Base-by-base conservation (phyloP, 2,113 vertebrate genomes). In the Takifugu flavidus region DNA sequence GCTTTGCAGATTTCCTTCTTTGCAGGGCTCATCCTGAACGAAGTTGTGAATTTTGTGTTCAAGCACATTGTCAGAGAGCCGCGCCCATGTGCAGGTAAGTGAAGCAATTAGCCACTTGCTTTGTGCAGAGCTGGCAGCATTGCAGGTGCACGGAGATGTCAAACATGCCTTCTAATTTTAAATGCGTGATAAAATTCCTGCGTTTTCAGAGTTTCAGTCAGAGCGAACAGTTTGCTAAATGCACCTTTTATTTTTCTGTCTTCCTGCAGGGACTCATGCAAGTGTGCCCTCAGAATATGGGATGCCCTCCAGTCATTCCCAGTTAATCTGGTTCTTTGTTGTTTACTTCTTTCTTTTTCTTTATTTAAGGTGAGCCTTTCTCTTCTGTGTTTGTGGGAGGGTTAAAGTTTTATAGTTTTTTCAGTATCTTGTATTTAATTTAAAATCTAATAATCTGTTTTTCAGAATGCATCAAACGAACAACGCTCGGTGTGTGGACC, bases 311-410 rank as follows among this genome's bases (percentile, higher is more conserved):
- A 98, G 92, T 88, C 97, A 99, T 78, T 93, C 97, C 71, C 97
- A 99, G 72, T 95, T 99, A 56, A 98, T 96, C 86, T 99, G 97
- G 97, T 99, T 99, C 91, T 99, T 99, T 92, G 95, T 95, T 72
- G 89, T 97, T 84, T 99, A 99, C 83, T 98, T 96, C 79, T 98
- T 98, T 89, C 95, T 99, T 70, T 99, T 99, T 84, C 93, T 99
- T 79, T 99, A 99, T 93, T 95, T 99, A 93, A 96, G 97, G 97
- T 99, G 53, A 85, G 88, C 5, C 65, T 46, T 3, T 45, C 65
- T 53, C 6, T 50, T 49, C 6, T 42, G 25, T 2, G 4, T 11
- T 2, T 58, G 53, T 26, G 25, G 34, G 12, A 5, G 25, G 43
- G 4, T 25, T 54, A 44, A 31, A 39, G 34, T 39, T 39, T 20